Percentiles rank a stretch among this genome's conserved stretches.
Evolutionary conservation across 1,140 invertebrate species (phyloP).

Genomic region (Aphidius ervi): DNA sequence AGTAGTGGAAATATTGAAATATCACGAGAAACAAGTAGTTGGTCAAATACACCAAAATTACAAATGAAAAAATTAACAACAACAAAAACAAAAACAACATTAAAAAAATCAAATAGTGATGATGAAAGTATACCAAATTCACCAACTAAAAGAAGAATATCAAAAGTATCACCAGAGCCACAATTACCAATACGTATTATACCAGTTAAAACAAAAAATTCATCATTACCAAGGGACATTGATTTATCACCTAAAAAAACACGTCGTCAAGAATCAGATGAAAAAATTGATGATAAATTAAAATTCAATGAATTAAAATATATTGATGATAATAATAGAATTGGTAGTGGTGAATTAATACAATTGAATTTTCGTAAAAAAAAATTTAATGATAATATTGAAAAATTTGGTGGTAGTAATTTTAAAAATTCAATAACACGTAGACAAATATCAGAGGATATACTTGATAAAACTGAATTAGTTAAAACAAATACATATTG

Average conservation of each 20-base stretch:
- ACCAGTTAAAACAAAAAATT: constrained; percentile 17
- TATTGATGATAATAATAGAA: constrained; percentile 7
- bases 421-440: constrained; percentile 29
- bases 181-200: constrained; percentile 14
- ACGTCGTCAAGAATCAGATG: constrained; percentile 29
- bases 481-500: constrained; percentile 24
- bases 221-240: constrained; percentile 15
- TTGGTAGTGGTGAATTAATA: constrained; percentile 8
- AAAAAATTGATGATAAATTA: not conserved
- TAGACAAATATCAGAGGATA: constrained; percentile 40
- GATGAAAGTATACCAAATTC: constrained; percentile 40
- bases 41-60: constrained; percentile 38
- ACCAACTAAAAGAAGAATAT: constrained; percentile 37
- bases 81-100: constrained; percentile 8
- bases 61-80: constrained; percentile 25
- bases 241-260: constrained; percentile 35
- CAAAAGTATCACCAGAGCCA: constrained; percentile 28
- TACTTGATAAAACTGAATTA: constrained; percentile 33
- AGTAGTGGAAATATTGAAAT: constrained; percentile 33
- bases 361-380: constrained; percentile 18
- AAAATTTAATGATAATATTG: constrained; percentile 20
- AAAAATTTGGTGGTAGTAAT: constrained; percentile 19
- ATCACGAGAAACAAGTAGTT: constrained; percentile 34
- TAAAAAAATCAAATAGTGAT: constrained; percentile 20
- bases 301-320: constrained; percentile 4